phyloP scores from a whole-genome alignment of 2,797 vertebrate species.

The Pipistrellus nathusii region DNA sequence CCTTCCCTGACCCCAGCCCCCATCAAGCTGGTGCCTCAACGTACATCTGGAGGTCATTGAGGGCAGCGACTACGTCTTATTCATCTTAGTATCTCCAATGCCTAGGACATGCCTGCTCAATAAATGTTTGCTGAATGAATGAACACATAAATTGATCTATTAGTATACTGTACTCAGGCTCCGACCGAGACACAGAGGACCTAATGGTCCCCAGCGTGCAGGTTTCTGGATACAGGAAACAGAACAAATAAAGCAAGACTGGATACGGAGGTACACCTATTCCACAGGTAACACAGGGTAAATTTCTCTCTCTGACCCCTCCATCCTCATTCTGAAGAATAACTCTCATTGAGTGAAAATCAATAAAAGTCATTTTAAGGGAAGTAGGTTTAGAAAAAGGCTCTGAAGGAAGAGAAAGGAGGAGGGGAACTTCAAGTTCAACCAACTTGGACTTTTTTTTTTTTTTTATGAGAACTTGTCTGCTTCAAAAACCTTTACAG shows the following conservation, averaged over 20 bases:
- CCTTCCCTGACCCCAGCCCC: slow-evolving; percentile 67
- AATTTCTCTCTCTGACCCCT: slow-evolving; percentile 82
- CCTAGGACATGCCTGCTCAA: slow-evolving; percentile 82
- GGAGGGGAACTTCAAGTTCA: slow-evolving; percentile 70
- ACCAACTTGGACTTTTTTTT: slow-evolving; percentile 72
- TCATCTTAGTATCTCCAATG: slow-evolving; percentile 81
- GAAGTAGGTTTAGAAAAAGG: slow-evolving; percentile 82
- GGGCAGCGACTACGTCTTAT: slow-evolving; percentile 76
- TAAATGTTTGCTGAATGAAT: slow-evolving; percentile 86
- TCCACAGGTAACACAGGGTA: slow-evolving; percentile 82
- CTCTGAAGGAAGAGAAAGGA: slow-evolving; percentile 71
- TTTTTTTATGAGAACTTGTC: slow-evolving; percentile 58
- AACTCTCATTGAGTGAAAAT: slow-evolving; percentile 84
- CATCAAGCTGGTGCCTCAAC: slow-evolving; percentile 43
- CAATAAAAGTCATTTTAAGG: slow-evolving; percentile 85
- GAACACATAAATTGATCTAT: slow-evolving; percentile 85
- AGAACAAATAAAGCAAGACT: slow-evolving; percentile 81
- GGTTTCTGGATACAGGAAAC: slow-evolving; percentile 76
- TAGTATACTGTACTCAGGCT: slow-evolving; percentile 82
- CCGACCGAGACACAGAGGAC: slow-evolving; percentile 78
- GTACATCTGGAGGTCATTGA: slow-evolving; percentile 75
- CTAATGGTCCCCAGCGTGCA: slow-evolving; percentile 69
- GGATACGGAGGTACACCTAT: slow-evolving; percentile 71
- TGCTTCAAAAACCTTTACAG: slow-evolving; percentile 70
- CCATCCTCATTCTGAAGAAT: slow-evolving; percentile 83